Percentiles rank a stretch among this genome's conserved stretches.
Evolutionary conservation across 2,797 vertebrate genomes (phyloP).

Genomic region (Atherinosoma microstoma): DNA sequence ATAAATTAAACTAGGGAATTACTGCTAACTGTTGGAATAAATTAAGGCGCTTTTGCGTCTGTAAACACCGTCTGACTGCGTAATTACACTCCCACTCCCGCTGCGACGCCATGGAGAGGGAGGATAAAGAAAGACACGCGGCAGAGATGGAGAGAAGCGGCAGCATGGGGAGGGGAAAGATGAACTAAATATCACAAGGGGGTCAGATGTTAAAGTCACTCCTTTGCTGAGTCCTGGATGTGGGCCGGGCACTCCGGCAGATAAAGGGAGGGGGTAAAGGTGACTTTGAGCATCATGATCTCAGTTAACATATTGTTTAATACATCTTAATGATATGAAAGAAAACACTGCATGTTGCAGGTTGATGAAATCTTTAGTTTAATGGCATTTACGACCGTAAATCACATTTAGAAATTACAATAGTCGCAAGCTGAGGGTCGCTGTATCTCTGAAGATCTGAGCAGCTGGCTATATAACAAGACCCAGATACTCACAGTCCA

Average conservation of each 20-base stretch:
- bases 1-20: constrained; percentile 89
- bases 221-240: constrained; percentile 29
- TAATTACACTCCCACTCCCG: constrained; percentile 87
- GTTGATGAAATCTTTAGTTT: constrained; percentile 38
- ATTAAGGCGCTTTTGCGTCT: constrained; percentile 87
- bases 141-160: constrained; percentile 51
- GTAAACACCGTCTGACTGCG: constrained; percentile 87
- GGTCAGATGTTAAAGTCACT: constrained; percentile 55
- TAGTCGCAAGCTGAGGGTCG: constrained; percentile 20
- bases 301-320: constrained; percentile 41
- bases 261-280: constrained; percentile 42
- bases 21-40: constrained; percentile 89
- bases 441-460: constrained; percentile 44
- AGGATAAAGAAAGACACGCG: constrained; percentile 62
- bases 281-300: constrained; percentile 62
- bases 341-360: constrained; percentile 22
- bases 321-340: constrained; percentile 27
- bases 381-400: constrained; percentile 44
- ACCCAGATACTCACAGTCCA: constrained; percentile 25
- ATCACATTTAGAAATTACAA: constrained; percentile 40
- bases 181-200: constrained; percentile 51
- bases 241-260: constrained; percentile 43
- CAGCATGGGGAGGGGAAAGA: constrained; percentile 38
- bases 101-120: constrained; percentile 73
- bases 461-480: constrained; percentile 27